Base-by-base conservation (phyloP, 2,113 vertebrate species). In the Leiothrix lutea region DNA sequence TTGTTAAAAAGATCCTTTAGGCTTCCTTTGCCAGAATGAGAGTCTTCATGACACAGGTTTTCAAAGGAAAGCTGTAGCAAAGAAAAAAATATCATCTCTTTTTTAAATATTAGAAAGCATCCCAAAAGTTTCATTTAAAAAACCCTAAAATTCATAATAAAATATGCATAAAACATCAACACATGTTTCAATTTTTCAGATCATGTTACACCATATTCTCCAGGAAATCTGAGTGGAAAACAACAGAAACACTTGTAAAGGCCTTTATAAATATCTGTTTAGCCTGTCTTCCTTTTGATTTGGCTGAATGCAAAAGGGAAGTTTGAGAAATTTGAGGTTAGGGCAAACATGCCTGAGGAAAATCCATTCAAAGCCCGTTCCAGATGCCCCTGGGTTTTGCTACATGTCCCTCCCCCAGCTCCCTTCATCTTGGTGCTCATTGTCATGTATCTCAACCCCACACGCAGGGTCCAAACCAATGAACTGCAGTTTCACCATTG, bases 401-500 rank as follows among this genome's bases (percentile, higher is more conserved):
- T 80, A 0, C 2, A 1, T 19, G 51, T 74, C 60, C 60, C 92
- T 93, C 85, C 82, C 82, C 60, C 69, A 53, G 5, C 40, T 80
- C 64, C 50, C 93, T 94, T 94, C 90, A 80, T 92, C 82, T 53
- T 62, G 22, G 61, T 84, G 60, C 94, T 97, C 89, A 95, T 97
- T 97, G 88, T 95, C 88, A 94, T 96, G 65, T 93, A 95, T 92
- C 88, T 96, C 72, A 67, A 57, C 88, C 57, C 69, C 8, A 1
- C 90, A 93, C 7, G 2, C 77, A 26, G 82, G 72, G 92, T 71
- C 80, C 8, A 22, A 92, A 92, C 69, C 86, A 92, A 78, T 90
- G 90, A 96, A 94, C 94, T 86, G 94, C 92, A 78, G 51, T 96
- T 83, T 92, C 2, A 4, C 64, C 77, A 90, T 95, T 94, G 88